Conservation (phyloP, 2,113 vertebrate species). For the Myiagra hebetior region DNA sequence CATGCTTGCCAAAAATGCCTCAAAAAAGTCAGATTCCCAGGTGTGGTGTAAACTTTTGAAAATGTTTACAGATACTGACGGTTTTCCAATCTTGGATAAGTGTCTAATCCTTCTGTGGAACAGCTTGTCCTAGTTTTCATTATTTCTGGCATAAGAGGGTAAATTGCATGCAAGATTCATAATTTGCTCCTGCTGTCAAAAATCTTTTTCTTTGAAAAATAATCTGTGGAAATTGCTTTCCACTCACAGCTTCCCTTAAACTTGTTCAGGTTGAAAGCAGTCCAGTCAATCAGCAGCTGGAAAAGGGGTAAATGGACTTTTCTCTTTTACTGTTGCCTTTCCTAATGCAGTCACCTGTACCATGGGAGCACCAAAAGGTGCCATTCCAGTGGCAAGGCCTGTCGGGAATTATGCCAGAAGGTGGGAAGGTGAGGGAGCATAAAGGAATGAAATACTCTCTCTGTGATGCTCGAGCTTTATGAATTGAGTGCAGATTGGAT, state of each 20-base stretch:
- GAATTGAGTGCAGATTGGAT: not conserved
- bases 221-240: conserved; percentile 32
- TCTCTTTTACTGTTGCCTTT: not conserved
- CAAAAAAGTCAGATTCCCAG: not conserved
- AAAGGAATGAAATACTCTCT: not conserved
- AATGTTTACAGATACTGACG: conserved; percentile 29
- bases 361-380: not conserved
- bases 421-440: not conserved
- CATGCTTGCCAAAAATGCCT: not conserved
- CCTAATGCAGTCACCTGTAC: not conserved
- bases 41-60: not conserved
- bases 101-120: conserved; percentile 11
- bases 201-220: conserved; percentile 22
- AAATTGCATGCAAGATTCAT: conserved; percentile 36
- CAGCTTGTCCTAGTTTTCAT: conserved; percentile 8
- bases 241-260: not conserved
- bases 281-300: not conserved
- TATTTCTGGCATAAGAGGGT: not conserved
- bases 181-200: not conserved
- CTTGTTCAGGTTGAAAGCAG: not conserved
- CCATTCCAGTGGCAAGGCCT: not conserved
- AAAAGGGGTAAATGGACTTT: not conserved
- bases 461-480: not conserved
- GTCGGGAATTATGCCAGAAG: not conserved
- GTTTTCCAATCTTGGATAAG: not conserved